These are phyloP conservation scores for Notospermus geniculatus DNA, from an alignment of 1,140 invertebrate species.

Conservation along the genomic window DNA sequence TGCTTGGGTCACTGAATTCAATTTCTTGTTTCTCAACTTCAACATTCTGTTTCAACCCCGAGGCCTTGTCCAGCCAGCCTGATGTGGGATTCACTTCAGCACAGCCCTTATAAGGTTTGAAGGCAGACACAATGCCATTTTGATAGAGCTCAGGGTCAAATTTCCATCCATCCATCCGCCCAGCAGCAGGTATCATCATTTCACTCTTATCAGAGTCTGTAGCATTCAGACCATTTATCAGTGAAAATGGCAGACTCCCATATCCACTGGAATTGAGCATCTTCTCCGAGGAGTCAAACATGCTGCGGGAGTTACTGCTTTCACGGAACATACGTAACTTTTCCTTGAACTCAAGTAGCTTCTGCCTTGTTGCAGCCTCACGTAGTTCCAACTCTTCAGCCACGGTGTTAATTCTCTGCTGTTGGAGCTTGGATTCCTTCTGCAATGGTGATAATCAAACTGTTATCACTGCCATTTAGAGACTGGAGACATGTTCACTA, in stretches of 20 bases:
- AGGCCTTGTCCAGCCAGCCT: too few species aligned
- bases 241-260: conserved; percentile 7
- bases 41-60: too few species aligned
- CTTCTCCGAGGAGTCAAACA: conserved; percentile 14
- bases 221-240: conserved; percentile 30
- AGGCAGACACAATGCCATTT: not conserved
- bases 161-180: conserved; percentile 28
- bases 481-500: too few species aligned
- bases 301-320: conserved; percentile 17
- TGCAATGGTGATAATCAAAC: conserved; percentile 14
- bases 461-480: too few species aligned
- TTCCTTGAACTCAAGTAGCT: conserved; percentile 42
- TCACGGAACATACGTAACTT: conserved; percentile 31
- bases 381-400: conserved; percentile 38
- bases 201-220: conserved; percentile 28
- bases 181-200: conserved; percentile 30
- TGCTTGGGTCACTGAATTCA: too few species aligned
- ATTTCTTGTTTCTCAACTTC: too few species aligned
- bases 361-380: conserved; percentile 41
- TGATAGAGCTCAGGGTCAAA: conserved; percentile 1
- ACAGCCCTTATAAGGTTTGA: too few species aligned
- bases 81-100: too few species aligned
- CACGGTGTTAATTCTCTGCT: conserved; percentile 31
- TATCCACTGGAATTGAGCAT: conserved; percentile 20
- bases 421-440: conserved; percentile 35